phyloP scores from a whole-genome alignment of 2,888 invertebrate species.

The Ischnus inquisitorius region DNA sequence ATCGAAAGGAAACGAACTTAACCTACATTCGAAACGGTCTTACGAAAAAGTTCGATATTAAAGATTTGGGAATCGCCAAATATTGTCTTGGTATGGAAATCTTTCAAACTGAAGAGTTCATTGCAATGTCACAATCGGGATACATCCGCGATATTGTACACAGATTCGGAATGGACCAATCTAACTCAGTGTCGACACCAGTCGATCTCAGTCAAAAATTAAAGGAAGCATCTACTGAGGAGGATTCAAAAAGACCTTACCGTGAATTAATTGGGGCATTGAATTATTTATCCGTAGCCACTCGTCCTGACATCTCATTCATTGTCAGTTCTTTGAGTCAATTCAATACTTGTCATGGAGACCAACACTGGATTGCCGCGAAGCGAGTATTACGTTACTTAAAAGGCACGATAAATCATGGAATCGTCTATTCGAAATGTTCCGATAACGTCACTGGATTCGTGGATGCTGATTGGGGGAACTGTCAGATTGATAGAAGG shows the following conservation, averaged over 20 bases:
- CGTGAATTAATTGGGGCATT: constrained; percentile 35
- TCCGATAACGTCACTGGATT: constrained; percentile 60
- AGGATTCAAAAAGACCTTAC: constrained; percentile 32
- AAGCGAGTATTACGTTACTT: constrained; percentile 6
- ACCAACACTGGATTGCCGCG: constrained; percentile 26
- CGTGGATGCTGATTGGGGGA: constrained; percentile 41
- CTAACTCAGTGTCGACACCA: constrained; percentile 14
- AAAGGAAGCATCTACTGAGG: background rate
- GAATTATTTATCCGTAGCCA: constrained; percentile 29
- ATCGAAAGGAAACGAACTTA: background rate
- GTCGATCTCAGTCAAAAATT: constrained; percentile 22
- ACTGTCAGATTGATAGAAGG: background rate
- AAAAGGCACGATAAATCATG: constrained; percentile 16
- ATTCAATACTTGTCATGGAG: constrained; percentile 23
- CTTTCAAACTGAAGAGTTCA: background rate
- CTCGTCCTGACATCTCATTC: constrained; percentile 37
- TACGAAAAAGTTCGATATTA: constrained; percentile 17
- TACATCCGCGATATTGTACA: background rate
- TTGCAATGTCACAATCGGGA: background rate
- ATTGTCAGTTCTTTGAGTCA: constrained; percentile 25
- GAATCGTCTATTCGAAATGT: constrained; percentile 35
- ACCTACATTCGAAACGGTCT: background rate
- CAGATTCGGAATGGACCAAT: constrained; percentile 11
- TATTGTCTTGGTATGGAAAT: constrained; percentile 24
- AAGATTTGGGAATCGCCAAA: constrained; percentile 16